These are phyloP conservation scores for Cantharis rufa DNA, from an alignment of 2,888 invertebrate genomes.

Conservation along the genomic window DNA sequence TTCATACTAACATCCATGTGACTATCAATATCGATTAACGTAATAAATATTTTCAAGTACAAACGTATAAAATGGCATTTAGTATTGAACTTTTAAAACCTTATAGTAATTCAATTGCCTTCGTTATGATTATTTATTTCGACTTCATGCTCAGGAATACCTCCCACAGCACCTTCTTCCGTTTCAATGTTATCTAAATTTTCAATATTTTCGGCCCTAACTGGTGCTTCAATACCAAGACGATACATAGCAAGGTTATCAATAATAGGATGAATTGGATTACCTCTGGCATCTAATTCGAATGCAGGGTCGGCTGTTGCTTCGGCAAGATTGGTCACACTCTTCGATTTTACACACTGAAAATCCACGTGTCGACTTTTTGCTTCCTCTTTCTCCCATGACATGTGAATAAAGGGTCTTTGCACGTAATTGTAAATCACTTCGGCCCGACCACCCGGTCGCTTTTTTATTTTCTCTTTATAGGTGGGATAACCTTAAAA, in stretches of 20 bases:
- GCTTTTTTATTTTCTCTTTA: conserved; percentile 96
- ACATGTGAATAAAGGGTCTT: conserved; percentile 97
- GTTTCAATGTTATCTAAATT: conserved; percentile 46
- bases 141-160: conserved; percentile 30
- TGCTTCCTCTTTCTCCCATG: conserved; percentile 99
- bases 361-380: conserved; percentile 99
- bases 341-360: conserved; percentile 97
- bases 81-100: not conserved
- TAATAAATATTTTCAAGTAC: conserved; percentile 12
- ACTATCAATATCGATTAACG: not conserved
- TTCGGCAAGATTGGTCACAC: conserved; percentile 94
- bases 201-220: conserved; percentile 31
- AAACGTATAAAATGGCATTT: conserved; percentile 10
- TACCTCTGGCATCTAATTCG: conserved; percentile 67
- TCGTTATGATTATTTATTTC: conserved; percentile 11
- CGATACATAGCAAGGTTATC: conserved; percentile 42
- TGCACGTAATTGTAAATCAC: conserved; percentile 99
- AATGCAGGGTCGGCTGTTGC: conserved; percentile 89
- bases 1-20: not conserved
- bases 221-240: conserved; percentile 40
- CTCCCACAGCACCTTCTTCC: conserved; percentile 53
- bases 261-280: conserved; percentile 48
- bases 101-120: conserved; percentile 6
- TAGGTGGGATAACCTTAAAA: conserved; percentile 88
- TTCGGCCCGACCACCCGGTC: conserved; percentile 93